Percentiles rank a stretch among this genome's conserved stretches.
phyloP scores from a whole-genome alignment of 2,113 vertebrate species.

The Alexandromys fortis region DNA sequence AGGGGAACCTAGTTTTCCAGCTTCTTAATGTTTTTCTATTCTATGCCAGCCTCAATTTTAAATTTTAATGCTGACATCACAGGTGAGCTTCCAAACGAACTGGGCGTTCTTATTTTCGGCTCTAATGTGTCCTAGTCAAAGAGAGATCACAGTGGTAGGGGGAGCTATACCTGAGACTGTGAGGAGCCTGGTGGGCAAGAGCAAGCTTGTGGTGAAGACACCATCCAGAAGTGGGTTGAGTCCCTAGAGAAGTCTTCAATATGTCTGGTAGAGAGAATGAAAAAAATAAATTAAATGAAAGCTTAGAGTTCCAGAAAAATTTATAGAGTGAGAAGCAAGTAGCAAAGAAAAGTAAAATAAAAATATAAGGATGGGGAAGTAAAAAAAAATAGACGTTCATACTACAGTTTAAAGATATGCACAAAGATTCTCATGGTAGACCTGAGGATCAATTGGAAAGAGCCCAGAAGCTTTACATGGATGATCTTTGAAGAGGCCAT shows the following conservation, averaged over 20 bases:
- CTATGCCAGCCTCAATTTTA: background rate
- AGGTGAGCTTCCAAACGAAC: background rate
- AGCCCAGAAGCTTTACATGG: background rate
- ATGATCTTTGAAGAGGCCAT: background rate
- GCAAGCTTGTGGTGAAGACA: background rate
- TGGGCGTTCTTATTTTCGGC: background rate
- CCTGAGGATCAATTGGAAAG: background rate
- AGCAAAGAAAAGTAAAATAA: background rate
- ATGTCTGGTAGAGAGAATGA: background rate
- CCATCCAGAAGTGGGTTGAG: background rate
- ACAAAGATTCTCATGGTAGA: background rate
- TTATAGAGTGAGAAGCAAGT: background rate
- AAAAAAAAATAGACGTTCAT: background rate
- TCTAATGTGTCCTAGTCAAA: background rate
- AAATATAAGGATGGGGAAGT: background rate
- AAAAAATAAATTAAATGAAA: background rate
- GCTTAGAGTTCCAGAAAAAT: background rate
- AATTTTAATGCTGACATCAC: background rate
- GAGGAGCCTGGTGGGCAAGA: background rate
- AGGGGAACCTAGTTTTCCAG: background rate
- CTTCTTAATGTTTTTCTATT: background rate
- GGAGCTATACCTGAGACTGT: fast-evolving
- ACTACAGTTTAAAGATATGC: background rate
- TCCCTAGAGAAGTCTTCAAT: background rate
- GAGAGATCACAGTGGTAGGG: background rate